phyloP scores from a whole-genome alignment of 1,140 invertebrate species.

The Heterodera carotae region DNA sequence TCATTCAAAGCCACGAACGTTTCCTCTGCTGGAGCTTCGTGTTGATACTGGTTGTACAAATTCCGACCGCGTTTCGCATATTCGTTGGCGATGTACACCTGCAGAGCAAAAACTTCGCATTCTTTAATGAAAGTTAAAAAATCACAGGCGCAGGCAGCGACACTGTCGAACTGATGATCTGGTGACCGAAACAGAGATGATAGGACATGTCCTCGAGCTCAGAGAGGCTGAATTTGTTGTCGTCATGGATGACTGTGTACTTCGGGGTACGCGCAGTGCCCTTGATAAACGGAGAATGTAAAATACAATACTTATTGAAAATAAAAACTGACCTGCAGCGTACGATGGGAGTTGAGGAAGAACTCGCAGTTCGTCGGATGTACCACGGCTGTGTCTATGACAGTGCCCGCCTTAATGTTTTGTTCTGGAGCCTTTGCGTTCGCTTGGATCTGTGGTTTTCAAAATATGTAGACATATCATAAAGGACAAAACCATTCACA shows the following conservation, averaged over 20 bases:
- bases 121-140: not conserved
- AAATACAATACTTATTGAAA: not conserved
- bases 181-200: constrained; percentile 49
- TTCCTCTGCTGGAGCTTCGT: constrained; percentile 17
- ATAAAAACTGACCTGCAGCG: constrained; percentile 35
- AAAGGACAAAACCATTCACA: constrained; percentile 5
- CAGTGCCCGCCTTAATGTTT: constrained; percentile 47
- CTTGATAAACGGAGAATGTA: constrained; percentile 39
- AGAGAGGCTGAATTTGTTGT: constrained; percentile 25
- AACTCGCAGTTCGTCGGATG: constrained; percentile 46
- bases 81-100: constrained; percentile 45
- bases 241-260: constrained; percentile 45
- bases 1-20: not conserved
- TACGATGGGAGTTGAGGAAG: constrained; percentile 48
- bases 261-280: constrained; percentile 48
- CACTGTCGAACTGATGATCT: constrained; percentile 40
- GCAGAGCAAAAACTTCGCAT: constrained; percentile 27
- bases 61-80: constrained; percentile 44
- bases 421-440: constrained; percentile 35
- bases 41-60: constrained; percentile 35
- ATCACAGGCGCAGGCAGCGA: constrained; percentile 28
- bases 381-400: constrained; percentile 41
- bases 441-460: constrained; percentile 32
- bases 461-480: not conserved
- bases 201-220: constrained; percentile 43